Evolutionary conservation across 1,140 invertebrate genomes (phyloP).

Genomic region (Drosophila pachea): DNA sequence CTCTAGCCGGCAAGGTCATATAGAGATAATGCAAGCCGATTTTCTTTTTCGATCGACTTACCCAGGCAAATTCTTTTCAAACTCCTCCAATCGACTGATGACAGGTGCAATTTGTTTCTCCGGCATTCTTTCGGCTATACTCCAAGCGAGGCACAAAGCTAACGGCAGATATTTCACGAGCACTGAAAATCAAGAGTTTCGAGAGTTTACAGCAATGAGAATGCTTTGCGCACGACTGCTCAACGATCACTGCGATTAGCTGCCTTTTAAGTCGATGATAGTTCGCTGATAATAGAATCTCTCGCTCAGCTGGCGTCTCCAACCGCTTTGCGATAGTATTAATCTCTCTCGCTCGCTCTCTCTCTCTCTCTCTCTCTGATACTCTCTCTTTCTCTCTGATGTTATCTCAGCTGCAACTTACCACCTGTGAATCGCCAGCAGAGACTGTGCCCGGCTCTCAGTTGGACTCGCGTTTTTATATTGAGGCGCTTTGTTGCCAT

Average conservation of each 20-base stretch:
- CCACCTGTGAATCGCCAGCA: background rate
- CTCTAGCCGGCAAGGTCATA: conserved; percentile 53
- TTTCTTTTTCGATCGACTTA: conserved; percentile 45
- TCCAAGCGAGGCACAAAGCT: conserved; percentile 14
- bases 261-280: conserved; percentile 41
- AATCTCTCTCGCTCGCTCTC: background rate
- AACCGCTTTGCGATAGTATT: background rate
- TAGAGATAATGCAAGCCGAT: background rate
- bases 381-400: conserved; percentile 4
- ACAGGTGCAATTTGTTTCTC: conserved; percentile 60
- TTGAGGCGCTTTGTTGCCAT: conserved; percentile 15
- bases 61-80: conserved; percentile 63
- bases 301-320: conserved; percentile 4
- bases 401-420: background rate
- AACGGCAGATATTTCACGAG: conserved; percentile 9
- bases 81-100: conserved; percentile 62
- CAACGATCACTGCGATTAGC: conserved; percentile 18
- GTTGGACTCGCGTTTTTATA: conserved; percentile 33
- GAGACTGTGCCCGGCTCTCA: conserved; percentile 3
- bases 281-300: conserved; percentile 36
- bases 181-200: conserved; percentile 39
- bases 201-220: conserved; percentile 9
- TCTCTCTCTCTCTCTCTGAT: background rate
- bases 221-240: conserved; percentile 17
- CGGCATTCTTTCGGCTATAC: conserved; percentile 54